Conservation (phyloP, 2,888 invertebrate species). For the Stegana nigrithorax region DNA sequence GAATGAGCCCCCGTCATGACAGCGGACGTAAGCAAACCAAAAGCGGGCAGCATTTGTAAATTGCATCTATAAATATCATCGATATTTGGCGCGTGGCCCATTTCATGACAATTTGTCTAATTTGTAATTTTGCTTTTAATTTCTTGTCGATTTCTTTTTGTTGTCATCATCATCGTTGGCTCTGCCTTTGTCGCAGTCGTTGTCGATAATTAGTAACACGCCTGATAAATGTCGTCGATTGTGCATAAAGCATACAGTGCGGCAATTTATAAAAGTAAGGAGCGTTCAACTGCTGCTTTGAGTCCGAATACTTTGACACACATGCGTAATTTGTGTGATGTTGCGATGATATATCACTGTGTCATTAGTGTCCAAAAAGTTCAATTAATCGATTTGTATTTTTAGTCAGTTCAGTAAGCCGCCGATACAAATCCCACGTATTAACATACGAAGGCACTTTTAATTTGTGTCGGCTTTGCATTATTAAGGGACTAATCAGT, state of each 20-base stretch:
- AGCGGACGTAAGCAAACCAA: not conserved
- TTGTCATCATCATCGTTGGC: not conserved
- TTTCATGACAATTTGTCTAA: not conserved
- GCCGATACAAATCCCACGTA: no score
- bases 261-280: no score
- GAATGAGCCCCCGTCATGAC: not conserved
- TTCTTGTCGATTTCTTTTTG: not conserved
- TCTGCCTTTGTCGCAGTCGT: no score
- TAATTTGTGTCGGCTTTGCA: not conserved
- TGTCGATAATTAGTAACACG: not conserved
- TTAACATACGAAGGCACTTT: no score
- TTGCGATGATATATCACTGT: not conserved
- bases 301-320: no score
- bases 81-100: constrained; percentile 14
- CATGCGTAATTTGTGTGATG: no score
- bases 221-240: not conserved
- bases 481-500: not conserved
- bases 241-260: not conserved
- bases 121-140: not conserved
- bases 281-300: no score
- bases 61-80: not conserved
- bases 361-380: not conserved
- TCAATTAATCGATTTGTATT: not conserved
- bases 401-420: no score
- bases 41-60: not conserved